These are phyloP conservation scores for Oligia latruncula DNA, from an alignment of 2,888 invertebrate species.

Conservation along the genomic window DNA sequence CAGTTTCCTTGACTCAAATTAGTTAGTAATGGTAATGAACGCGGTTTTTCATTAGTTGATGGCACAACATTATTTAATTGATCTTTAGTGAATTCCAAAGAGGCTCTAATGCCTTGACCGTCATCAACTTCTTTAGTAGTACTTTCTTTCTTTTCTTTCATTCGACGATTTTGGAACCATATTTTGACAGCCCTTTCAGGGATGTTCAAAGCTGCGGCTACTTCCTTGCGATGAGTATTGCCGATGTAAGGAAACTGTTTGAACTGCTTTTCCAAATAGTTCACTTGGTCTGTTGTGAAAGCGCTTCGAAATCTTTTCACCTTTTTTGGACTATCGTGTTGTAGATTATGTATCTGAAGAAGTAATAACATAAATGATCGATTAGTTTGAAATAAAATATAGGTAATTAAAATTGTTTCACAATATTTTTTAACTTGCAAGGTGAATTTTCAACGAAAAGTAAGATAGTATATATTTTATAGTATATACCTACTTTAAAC, in stretches of 20 bases:
- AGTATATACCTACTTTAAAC: background rate
- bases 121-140: conserved; percentile 68
- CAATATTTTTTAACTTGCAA: conserved; percentile 17
- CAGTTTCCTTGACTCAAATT: conserved; percentile 10
- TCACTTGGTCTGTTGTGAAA: conserved; percentile 93
- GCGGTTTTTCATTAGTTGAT: conserved; percentile 70
- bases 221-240: conserved; percentile 91
- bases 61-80: conserved; percentile 71
- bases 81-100: conserved; percentile 65
- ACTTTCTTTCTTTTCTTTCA: conserved; percentile 92
- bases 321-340: conserved; percentile 64
- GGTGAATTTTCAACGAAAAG: background rate
- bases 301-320: conserved; percentile 89
- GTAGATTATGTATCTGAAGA: conserved; percentile 65
- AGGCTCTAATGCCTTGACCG: conserved; percentile 59
- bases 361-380: background rate
- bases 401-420: background rate
- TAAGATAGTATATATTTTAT: background rate
- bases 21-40: conserved; percentile 68
- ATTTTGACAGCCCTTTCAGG: conserved; percentile 94
- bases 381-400: background rate
- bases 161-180: conserved; percentile 96
- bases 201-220: conserved; percentile 91
- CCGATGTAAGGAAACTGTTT: conserved; percentile 92
- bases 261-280: conserved; percentile 93